These are phyloP conservation scores for Bombus waltoni DNA, from an alignment of 1,140 invertebrate genomes.

Conservation along the genomic window DNA sequence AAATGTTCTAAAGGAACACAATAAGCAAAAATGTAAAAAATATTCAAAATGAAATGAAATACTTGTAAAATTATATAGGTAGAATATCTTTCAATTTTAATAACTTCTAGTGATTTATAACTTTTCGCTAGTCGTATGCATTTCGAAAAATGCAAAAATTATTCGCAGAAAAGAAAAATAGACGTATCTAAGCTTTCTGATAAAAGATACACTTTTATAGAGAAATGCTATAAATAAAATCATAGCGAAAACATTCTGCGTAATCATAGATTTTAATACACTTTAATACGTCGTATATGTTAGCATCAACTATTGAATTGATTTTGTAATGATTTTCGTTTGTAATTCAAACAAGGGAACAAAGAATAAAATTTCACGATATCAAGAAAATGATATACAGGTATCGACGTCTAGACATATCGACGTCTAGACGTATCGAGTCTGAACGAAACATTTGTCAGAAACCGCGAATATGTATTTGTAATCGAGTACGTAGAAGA, in stretches of 20 bases:
- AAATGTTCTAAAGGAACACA: too few relatives aligned
- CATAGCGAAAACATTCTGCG: neutral
- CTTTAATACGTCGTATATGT: neutral
- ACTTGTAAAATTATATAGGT: too few relatives aligned
- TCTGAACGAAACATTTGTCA: neutral
- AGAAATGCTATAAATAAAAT: neutral
- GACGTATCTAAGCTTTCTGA: too few relatives aligned
- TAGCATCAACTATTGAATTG: neutral
- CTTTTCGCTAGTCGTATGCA: fast-evolving
- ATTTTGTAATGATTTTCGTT: neutral
- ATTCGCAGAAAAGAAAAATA: too few relatives aligned
- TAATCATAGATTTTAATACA: neutral
- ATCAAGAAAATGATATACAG: neutral
- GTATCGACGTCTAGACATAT: neutral
- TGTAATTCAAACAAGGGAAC: neutral
- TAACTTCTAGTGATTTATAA: too few relatives aligned
- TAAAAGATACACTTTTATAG: too few relatives aligned
- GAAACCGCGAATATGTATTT: neutral
- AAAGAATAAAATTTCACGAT: neutral
- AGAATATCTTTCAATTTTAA: too few relatives aligned
- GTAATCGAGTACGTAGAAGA: neutral
- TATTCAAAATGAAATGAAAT: too few relatives aligned
- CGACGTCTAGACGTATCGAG: neutral
- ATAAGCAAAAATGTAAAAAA: too few relatives aligned
- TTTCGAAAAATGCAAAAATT: too few relatives aligned